These are phyloP conservation scores for Paratrypauchen microcephalus DNA, from an alignment of 2,797 vertebrate species.

Conservation along the genomic window DNA sequence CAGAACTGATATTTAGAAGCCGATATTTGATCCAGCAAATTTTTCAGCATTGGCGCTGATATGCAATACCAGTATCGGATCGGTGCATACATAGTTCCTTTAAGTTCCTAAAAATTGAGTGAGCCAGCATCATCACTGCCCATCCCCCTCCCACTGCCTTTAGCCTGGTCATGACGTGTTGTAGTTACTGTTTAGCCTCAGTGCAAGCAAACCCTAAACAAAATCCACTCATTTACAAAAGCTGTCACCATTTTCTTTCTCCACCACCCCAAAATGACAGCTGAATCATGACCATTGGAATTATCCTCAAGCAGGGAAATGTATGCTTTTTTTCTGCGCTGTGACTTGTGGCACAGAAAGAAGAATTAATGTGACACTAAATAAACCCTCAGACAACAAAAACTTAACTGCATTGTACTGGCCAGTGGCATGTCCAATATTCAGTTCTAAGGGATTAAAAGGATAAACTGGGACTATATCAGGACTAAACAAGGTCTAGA, in stretches of 20 bases:
- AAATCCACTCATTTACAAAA: constrained; percentile 34
- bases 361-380: constrained; percentile 4
- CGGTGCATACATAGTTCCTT: too few species aligned
- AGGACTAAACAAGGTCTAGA: too few species aligned
- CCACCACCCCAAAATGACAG: not conserved
- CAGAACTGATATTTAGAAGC: too few species aligned
- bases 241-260: constrained; percentile 25
- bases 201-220: constrained; percentile 23
- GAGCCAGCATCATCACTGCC: too few species aligned
- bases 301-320: constrained; percentile 14
- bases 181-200: constrained; percentile 41
- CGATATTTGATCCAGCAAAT: too few species aligned
- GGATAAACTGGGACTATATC: too few species aligned
- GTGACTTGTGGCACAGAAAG: constrained; percentile 5
- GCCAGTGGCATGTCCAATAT: not conserved
- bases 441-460: too few species aligned
- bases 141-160: constrained; percentile 4
- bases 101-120: too few species aligned
- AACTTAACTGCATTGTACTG: not conserved
- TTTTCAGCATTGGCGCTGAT: too few species aligned
- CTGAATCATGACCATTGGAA: constrained; percentile 30
- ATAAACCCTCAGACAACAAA: not conserved
- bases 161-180: not conserved
- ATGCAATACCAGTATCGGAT: too few species aligned
- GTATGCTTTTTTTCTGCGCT: not conserved